Evolutionary conservation across 2,888 invertebrate genomes (phyloP).

Genomic region (Agrenia bidenticulata): DNA sequence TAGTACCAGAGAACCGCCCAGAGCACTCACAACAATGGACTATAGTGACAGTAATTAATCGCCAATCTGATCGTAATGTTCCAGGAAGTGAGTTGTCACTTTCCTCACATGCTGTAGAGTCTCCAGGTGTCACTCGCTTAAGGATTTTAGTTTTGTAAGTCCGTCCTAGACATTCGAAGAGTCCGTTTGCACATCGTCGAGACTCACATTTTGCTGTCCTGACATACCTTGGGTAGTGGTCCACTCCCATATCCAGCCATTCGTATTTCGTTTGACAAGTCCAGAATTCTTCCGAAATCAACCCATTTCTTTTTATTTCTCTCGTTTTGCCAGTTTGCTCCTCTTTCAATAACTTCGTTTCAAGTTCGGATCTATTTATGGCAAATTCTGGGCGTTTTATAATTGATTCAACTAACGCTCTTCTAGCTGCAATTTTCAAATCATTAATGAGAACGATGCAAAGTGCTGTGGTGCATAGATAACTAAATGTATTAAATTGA

Average conservation of each 20-base stretch:
- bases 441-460: no score
- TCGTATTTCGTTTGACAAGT: conserved; percentile 18
- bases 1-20: neutral
- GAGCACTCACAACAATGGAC: conserved; percentile 30
- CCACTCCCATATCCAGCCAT: conserved; percentile 19
- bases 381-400: conserved; percentile 9
- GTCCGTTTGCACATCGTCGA: conserved; percentile 9
- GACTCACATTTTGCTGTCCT: conserved; percentile 22
- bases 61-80: conserved; percentile 27
- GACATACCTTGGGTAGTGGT: conserved; percentile 24
- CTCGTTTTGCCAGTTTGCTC: neutral
- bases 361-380: neutral
- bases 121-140: conserved; percentile 8
- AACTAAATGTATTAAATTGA: no score
- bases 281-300: conserved; percentile 5
- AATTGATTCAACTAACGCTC: neutral
- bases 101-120: neutral
- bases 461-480: no score
- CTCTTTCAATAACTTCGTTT: neutral
- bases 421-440: neutral
- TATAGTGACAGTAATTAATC: conserved; percentile 6
- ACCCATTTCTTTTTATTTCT: conserved; percentile 12
- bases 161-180: conserved; percentile 13
- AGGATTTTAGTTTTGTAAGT: conserved; percentile 18
- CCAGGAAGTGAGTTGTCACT: conserved; percentile 21